Evolutionary conservation across 2,113 vertebrate species (phyloP).

Genomic region (Numida meleagris): DNA sequence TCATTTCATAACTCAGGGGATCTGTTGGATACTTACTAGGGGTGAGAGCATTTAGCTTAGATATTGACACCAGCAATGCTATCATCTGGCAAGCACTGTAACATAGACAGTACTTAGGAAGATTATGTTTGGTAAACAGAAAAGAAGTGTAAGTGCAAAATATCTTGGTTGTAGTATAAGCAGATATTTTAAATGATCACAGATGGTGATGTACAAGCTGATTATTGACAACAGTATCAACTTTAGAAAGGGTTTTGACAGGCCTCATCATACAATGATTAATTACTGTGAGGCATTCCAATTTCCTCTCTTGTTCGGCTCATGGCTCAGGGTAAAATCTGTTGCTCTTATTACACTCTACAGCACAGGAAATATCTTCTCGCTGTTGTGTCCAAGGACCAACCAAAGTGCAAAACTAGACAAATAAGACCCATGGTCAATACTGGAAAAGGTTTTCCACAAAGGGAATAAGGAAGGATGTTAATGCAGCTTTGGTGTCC

Average conservation of each 20-base stretch:
- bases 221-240: conserved; percentile 91
- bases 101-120: conserved; percentile 12
- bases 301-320: conserved; percentile 88
- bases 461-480: not conserved
- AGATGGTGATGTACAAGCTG: conserved; percentile 83
- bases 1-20: conserved; percentile 11
- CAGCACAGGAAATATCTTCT: conserved; percentile 81
- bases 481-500: not conserved
- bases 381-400: conserved; percentile 69
- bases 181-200: conserved; percentile 90
- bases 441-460: not conserved
- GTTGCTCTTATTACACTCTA: conserved; percentile 82
- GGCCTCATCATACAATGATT: conserved; percentile 91
- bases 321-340: conserved; percentile 79
- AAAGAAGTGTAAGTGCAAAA: conserved; percentile 76
- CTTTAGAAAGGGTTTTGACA: conserved; percentile 90
- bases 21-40: conserved; percentile 1
- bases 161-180: conserved; percentile 73
- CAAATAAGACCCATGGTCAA: conserved; percentile 54
- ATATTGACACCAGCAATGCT: conserved; percentile 8
- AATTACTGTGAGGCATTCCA: conserved; percentile 90
- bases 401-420: conserved; percentile 66
- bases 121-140: conserved; percentile 64
- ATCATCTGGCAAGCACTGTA: conserved; percentile 28
- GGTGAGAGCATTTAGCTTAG: not conserved